These are phyloP conservation scores for Oreochromis grahami DNA, from an alignment of 2,797 vertebrate species.

Conservation along the genomic window DNA sequence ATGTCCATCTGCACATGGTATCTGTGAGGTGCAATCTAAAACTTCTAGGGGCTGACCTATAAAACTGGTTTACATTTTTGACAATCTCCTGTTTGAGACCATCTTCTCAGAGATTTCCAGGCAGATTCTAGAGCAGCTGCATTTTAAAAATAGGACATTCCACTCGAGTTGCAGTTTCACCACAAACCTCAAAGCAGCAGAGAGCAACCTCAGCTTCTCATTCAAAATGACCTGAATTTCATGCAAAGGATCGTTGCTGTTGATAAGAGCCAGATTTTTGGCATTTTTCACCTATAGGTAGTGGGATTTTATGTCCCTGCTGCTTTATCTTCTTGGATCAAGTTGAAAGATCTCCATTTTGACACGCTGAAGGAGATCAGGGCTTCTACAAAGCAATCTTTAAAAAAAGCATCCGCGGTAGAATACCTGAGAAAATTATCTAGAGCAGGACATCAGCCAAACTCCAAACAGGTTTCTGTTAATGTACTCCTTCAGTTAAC, in stretches of 20 bases:
- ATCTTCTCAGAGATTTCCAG: neutral
- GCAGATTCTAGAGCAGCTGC: neutral
- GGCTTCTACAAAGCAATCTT: neutral
- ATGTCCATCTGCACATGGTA: neutral
- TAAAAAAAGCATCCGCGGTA: accelerated
- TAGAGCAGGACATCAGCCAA: neutral
- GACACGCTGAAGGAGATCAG: accelerated
- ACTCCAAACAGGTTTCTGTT: neutral
- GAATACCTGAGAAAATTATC: neutral
- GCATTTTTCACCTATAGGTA: neutral
- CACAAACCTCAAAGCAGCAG: neutral
- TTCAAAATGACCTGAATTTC: neutral
- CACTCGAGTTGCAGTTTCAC: neutral
- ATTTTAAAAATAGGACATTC: neutral
- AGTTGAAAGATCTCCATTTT: neutral
- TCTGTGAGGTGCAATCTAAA: neutral
- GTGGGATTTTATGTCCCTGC: neutral
- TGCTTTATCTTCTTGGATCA: neutral
- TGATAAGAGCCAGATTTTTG: neutral
- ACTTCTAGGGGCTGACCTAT: neutral
- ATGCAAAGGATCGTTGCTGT: neutral
- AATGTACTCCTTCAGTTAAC: neutral
- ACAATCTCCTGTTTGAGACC: neutral
- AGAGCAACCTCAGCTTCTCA: neutral
- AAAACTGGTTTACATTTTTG: neutral